Evolutionary conservation across 2,888 invertebrate genomes (phyloP), one percentile per base, ranked within the genome.

Genomic region (Drosophila mimetica): DNA sequence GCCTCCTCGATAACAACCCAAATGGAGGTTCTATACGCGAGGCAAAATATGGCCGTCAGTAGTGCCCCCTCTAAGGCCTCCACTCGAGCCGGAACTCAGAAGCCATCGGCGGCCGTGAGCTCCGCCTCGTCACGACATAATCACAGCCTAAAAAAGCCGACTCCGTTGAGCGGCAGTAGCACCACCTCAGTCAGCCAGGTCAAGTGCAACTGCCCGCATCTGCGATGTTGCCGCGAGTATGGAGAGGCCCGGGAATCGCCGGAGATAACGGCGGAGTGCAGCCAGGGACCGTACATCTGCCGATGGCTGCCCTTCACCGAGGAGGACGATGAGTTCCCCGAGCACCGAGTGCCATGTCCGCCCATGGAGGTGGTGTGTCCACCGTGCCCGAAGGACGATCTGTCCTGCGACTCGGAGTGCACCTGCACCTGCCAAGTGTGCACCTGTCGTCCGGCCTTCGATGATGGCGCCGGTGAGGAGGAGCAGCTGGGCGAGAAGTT

Each of bases 241-340:
- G 71, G 79, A 1, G 69, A 76, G 5, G 11, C 63, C 8, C 46
- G 25, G 0, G 65, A 54, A 7, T 39, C 70, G n/a, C 80, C 85
- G 2, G 53, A 60, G 1, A 72, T 88, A 3, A 77, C 79, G 5
- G 75, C 79, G 1, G 90, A 90, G 44, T 80, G 88, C 52, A 83
- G 89, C 37, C 89, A 90, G 37, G 89, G 89, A 1, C 88, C 89
- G 1, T 90, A 74, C 22, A 61, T 78, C 8, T 90, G 90, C 46
- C 86, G 83, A 11, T 90, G 89, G 89, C 14, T 86, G 18, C 69
- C 79, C 28, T 79, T 22, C 44, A 51, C 65, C 0, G 74, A 61
- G 6, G 63, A 78, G 22, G 79, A 71, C 3, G 58, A 74, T 0
- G 36, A 71, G 16, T 59, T 69, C 11, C 25, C 44, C 4, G 65